Conservation (phyloP, 2,113 vertebrate species). For the Seriola aureovittata region DNA sequence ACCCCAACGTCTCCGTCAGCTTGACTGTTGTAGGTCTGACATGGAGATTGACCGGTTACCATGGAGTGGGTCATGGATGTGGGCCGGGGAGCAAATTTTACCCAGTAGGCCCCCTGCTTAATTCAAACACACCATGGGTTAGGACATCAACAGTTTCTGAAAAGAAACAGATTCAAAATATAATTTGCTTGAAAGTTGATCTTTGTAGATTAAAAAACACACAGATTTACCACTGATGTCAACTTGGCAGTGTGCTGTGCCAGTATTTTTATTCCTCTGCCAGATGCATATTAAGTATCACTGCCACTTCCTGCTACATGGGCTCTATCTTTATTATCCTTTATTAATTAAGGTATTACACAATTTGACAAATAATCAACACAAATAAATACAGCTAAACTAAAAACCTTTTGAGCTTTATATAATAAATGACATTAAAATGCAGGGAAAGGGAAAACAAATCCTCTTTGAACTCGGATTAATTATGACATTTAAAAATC, state of each 20-base stretch:
- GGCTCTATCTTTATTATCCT: background rate
- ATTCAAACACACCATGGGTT: conserved; percentile 42
- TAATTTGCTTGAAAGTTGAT: background rate
- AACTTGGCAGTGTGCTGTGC: background rate
- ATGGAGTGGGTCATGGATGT: conserved; percentile 73
- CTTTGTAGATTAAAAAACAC: background rate
- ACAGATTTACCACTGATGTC: background rate
- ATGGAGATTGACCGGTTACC: conserved; percentile 67
- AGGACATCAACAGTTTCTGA: conserved; percentile 31
- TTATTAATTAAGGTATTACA: background rate
- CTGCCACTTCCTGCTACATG: background rate
- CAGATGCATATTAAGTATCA: background rate
- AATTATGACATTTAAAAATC: no score
- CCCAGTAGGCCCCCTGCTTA: conserved; percentile 58
- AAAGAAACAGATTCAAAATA: conserved; percentile 44
- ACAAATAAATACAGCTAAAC: background rate
- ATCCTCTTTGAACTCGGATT: background rate
- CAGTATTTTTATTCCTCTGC: no score
- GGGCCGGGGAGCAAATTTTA: conserved; percentile 38
- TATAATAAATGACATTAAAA: background rate
- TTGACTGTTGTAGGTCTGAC: conserved; percentile 63
- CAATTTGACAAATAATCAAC: background rate
- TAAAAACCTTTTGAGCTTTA: background rate
- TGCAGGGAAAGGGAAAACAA: background rate
- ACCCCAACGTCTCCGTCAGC: conserved; percentile 47